These are phyloP conservation scores for Brachypteracias leptosomus DNA, from an alignment of 2,113 vertebrate species.

Conservation along the genomic window DNA sequence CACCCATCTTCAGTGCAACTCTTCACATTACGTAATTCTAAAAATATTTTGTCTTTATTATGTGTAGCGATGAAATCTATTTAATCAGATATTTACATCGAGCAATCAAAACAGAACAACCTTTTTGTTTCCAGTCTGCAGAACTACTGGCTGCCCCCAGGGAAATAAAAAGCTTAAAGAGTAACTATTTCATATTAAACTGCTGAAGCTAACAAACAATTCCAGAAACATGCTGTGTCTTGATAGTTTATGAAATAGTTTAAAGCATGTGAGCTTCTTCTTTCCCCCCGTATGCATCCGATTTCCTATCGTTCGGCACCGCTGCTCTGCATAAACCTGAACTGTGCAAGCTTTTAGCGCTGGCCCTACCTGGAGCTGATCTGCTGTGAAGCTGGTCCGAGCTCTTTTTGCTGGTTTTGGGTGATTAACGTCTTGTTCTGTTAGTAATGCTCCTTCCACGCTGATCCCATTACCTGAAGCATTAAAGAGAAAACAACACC, in stretches of 20 bases:
- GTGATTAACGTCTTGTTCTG: conserved; percentile 90
- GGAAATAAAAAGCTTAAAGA: conserved; percentile 31
- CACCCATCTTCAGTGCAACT: background rate
- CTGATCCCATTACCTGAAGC: conserved; percentile 86
- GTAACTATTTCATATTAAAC: conserved; percentile 21
- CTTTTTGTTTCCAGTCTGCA: conserved; percentile 31
- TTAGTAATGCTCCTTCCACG: conserved; percentile 89
- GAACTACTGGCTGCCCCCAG: background rate
- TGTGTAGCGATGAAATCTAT: background rate
- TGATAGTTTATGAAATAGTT: conserved; percentile 30
- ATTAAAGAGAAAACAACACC: conserved; percentile 10
- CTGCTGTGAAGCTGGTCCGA: conserved; percentile 96
- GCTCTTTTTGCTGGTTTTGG: conserved; percentile 96
- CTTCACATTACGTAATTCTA: background rate
- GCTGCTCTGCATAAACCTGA: background rate
- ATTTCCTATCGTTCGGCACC: background rate
- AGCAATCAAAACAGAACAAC: conserved; percentile 7
- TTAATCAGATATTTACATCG: conserved; percentile 25
- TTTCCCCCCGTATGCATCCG: background rate
- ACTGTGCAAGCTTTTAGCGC: background rate
- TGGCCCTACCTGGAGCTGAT: conserved; percentile 91
- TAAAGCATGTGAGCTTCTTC: background rate
- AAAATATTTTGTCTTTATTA: conserved; percentile 36
- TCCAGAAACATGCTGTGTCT: conserved; percentile 50
- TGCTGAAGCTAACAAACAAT: conserved; percentile 9